These are phyloP conservation scores for Pachymerium ferrugineum DNA, from an alignment of 2,888 invertebrate species.

Conservation along the genomic window DNA sequence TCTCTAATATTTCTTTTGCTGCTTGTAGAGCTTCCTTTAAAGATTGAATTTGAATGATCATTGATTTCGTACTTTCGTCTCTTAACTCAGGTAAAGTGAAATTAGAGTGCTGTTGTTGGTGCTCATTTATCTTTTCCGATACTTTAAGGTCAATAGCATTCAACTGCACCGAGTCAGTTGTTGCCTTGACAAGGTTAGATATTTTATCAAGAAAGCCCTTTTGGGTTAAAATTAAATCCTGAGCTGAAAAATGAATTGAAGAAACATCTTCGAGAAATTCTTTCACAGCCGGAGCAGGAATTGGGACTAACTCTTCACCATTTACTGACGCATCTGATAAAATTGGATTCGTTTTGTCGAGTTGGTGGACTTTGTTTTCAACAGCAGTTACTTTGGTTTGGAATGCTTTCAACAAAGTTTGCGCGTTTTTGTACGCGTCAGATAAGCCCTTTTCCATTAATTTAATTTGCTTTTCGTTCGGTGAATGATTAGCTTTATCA, in stretches of 20 bases:
- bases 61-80: neutral
- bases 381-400: neutral
- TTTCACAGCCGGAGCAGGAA: neutral
- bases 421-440: neutral
- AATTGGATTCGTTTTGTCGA: neutral
- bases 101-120: neutral
- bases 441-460: neutral
- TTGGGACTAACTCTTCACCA: neutral
- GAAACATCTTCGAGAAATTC: neutral
- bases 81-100: no score
- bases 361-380: neutral
- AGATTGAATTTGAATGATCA: conserved; percentile 38
- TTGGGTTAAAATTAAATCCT: neutral
- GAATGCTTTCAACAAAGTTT: neutral
- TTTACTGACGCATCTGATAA: neutral
- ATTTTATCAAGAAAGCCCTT: conserved; percentile 9
- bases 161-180: conserved; percentile 31
- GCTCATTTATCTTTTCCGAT: no score
- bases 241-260: neutral
- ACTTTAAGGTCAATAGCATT: conserved; percentile 30
- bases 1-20: conserved; percentile 48
- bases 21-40: conserved; percentile 46
- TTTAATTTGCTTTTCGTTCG: neutral
- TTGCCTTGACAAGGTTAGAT: conserved; percentile 28
- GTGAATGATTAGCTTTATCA: neutral